Conservation (phyloP, 2,888 invertebrate genomes). For the Leptopilina drosophilae region DNA sequence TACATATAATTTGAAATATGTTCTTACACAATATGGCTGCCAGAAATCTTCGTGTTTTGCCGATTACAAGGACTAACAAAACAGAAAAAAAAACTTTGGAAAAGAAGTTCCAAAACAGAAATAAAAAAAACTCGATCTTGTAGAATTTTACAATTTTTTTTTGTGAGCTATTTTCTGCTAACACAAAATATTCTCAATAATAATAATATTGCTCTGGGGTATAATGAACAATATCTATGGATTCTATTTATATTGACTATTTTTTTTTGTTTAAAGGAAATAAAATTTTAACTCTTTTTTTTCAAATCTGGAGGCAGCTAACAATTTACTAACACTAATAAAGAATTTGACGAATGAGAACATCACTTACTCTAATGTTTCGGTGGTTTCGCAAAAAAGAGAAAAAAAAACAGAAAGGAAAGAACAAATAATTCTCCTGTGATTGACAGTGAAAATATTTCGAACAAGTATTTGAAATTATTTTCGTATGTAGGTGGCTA, state of each 20-base stretch:
- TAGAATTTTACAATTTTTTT: not conserved
- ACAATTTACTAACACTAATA: conserved; percentile 63
- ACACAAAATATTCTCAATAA: conserved; percentile 6
- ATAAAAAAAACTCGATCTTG: not conserved
- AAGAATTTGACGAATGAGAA: conserved; percentile 48
- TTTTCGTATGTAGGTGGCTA: not conserved
- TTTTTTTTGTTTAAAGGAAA: conserved; percentile 8
- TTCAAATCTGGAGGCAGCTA: conserved; percentile 58
- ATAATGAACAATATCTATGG: conserved; percentile 15
- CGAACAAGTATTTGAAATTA: too few relatives aligned
- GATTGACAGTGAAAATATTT: too few relatives aligned
- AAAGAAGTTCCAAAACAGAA: not conserved
- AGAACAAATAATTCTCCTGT: too few relatives aligned
- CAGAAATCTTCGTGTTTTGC: conserved; percentile 40
- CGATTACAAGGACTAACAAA: conserved; percentile 24
- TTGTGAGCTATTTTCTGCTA: conserved; percentile 36
- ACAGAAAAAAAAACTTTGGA: not conserved
- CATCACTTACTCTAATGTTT: conserved; percentile 75
- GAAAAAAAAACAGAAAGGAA: too few relatives aligned
- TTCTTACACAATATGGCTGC: conserved; percentile 34
- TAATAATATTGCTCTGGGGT: not conserved
- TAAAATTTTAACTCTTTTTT: conserved; percentile 42
- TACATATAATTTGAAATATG: conserved; percentile 47
- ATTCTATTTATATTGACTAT: conserved; percentile 25
- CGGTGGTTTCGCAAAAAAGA: conserved; percentile 54